Base-by-base conservation (phyloP, 2,888 invertebrate species). In the Phrixothrix hirtus region DNA sequence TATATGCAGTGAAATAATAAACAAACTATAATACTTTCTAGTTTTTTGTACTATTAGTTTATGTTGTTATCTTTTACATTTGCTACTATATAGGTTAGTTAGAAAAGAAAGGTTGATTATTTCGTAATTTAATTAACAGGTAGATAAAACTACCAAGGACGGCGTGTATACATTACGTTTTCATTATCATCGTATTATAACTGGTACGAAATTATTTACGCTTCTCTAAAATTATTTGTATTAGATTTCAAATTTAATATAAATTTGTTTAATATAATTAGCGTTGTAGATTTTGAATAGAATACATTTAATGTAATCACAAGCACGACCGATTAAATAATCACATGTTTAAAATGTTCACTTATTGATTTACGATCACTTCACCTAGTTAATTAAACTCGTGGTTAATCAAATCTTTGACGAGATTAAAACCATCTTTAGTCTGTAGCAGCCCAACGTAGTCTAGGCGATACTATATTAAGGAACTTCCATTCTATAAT, bases 381-480 rank as follows among this genome's bases (percentile, higher is more conserved):
- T 21, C 7, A 21, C 7, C 27, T 45, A 12, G 36, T 27, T 46
- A 13, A 32, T 25, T 16, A 30, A 27, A 21, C 38, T 25, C 36
- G 36, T 13, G 25, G 7, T 21, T 36, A 36, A 21, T 21, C 7
- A 21, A 13, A 10, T 31, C 32, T 29, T 41, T 36, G 25, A 36
- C 36, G 13, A 25, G 17, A 3, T 21, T 21, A 3, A 7, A 29
- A 26, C 12, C 25, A 36, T 41, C 52, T 52, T 38, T 15, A 48
- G 32, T 37, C 43, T 34, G 29, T 34, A 26, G 43, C 44, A 41
- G 54, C 54, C 49, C 54, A 55, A 55, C 54, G 54, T 43, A 55
- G 45, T 55, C 49, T 45, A 48, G 16, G 26, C 6, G 36, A 15
- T 41, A 15, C 49, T 49, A 55, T 44, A 55, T 49, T 49, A 55